phyloP scores from a whole-genome alignment of 1,140 invertebrate species.

The Bursaphelenchus mucronatus region DNA sequence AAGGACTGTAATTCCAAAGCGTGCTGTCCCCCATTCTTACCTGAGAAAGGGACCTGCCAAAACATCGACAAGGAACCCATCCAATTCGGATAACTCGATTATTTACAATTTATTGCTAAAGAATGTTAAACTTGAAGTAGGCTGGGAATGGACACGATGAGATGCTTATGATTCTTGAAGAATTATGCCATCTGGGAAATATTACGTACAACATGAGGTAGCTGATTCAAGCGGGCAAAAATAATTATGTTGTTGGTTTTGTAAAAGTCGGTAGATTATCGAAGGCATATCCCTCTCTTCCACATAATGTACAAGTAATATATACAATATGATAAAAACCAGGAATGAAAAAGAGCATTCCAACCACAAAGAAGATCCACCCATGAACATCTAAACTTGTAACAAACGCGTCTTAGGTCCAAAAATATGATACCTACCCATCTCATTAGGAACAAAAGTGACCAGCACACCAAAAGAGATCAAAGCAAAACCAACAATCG shows the following conservation, averaged over 20 bases:
- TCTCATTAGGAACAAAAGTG: constrained; percentile 45
- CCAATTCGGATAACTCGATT: constrained; percentile 26
- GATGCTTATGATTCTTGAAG: neutral
- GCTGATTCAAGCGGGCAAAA: neutral
- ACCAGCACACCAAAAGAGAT: constrained; percentile 40
- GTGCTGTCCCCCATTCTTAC: constrained; percentile 54
- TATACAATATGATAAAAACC: constrained; percentile 47
- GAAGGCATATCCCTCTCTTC: constrained; percentile 39
- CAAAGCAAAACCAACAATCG: constrained; percentile 34
- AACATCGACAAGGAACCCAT: constrained; percentile 30
- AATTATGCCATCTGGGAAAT: constrained; percentile 14
- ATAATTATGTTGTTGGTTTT: constrained; percentile 21
- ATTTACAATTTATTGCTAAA: constrained; percentile 18
- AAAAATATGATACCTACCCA: constrained; percentile 23
- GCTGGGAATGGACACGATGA: neutral
- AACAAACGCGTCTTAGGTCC: neutral
- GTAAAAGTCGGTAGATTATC: constrained; percentile 47
- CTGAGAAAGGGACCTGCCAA: constrained; percentile 44
- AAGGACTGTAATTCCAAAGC: constrained; percentile 45
- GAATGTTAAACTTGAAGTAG: neutral
- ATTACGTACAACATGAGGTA: constrained; percentile 1
- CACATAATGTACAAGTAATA: constrained; percentile 39
- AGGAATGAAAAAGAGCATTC: constrained; percentile 48
- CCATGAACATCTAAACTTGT: constrained; percentile 39
- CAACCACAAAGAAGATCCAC: constrained; percentile 49